A percentile compares a stretch with the other conserved stretches of the same genome.
phyloP scores from a whole-genome alignment of 1,140 invertebrate species.

The Neodiprion fabricii region DNA sequence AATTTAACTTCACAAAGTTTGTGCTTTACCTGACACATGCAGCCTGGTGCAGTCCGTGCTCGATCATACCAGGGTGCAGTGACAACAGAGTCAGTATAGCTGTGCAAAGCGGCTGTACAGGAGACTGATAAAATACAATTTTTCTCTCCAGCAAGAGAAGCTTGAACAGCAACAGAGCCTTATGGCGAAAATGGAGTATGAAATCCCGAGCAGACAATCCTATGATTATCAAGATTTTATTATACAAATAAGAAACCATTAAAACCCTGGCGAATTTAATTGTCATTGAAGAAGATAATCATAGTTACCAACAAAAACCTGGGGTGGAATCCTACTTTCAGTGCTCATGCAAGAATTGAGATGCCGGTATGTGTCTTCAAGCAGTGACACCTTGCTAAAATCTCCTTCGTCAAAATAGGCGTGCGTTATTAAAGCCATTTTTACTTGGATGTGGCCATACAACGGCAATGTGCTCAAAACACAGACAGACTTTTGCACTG shows the following conservation, averaged over 20 bases:
- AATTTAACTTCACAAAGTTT: conserved; percentile 21
- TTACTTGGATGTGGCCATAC: conserved; percentile 92
- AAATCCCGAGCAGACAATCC: conserved; percentile 83
- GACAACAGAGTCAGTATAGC: conserved; percentile 89
- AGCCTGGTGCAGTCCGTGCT: conserved; percentile 84
- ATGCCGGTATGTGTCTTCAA: conserved; percentile 93
- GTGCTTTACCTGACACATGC: conserved; percentile 75
- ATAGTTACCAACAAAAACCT: conserved; percentile 80
- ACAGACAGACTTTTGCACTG: conserved; percentile 93
- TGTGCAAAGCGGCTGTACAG: conserved; percentile 88
- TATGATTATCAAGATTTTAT: conserved; percentile 54
- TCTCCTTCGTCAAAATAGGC: conserved; percentile 97
- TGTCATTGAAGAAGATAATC: conserved; percentile 15
- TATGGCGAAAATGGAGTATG: conserved; percentile 88
- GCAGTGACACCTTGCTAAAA: conserved; percentile 87
- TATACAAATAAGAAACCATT: conserved; percentile 4
- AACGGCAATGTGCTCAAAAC: conserved; percentile 88
- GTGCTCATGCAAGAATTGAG: conserved; percentile 82
- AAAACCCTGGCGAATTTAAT: not conserved
- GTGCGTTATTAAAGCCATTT: conserved; percentile 94
- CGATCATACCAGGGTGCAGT: conserved; percentile 87
- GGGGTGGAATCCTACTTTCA: conserved; percentile 72
- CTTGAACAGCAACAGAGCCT: conserved; percentile 93
- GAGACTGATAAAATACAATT: conserved; percentile 92
- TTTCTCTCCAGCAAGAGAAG: conserved; percentile 88